These are phyloP conservation scores for Rynchops niger DNA, from an alignment of 2,113 vertebrate species.

Conservation along the genomic window DNA sequence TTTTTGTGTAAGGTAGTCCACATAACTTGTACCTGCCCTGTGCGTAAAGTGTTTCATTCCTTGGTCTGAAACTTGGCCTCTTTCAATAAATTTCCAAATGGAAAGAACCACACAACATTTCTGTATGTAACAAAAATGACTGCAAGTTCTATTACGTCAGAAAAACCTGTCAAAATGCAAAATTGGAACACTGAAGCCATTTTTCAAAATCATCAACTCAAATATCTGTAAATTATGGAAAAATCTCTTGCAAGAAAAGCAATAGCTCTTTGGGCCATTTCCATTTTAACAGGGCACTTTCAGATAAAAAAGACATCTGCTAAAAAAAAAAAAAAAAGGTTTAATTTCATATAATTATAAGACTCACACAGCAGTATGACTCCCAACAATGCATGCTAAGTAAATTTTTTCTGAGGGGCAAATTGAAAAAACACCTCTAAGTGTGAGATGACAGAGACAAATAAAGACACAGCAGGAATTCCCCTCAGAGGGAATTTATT, in stretches of 20 bases:
- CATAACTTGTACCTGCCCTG: not conserved
- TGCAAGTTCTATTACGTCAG: not conserved
- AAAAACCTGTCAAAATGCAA: not conserved
- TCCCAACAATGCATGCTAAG: not conserved
- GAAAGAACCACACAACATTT: not conserved
- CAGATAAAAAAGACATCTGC: not conserved
- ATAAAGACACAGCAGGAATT: not conserved
- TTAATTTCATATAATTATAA: not conserved
- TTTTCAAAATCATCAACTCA: not conserved
- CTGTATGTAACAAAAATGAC: not conserved
- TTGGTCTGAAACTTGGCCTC: not conserved
- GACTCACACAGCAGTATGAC: not conserved
- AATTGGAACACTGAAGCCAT: not conserved
- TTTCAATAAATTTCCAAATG: not conserved
- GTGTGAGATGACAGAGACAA: not conserved
- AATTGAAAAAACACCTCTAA: slow-evolving; percentile 6
- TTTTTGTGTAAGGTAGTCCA: not conserved
- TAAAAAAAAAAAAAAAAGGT: not conserved
- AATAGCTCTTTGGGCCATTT: not conserved
- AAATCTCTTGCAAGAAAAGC: not conserved
- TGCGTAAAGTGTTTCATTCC: not conserved
- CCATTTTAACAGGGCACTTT: not conserved
- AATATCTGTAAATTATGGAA: not conserved
- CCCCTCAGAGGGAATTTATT: not conserved
- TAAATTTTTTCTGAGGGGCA: not conserved